Conservation (phyloP, 2,113 vertebrate genomes). For the Chamaea fasciata region DNA sequence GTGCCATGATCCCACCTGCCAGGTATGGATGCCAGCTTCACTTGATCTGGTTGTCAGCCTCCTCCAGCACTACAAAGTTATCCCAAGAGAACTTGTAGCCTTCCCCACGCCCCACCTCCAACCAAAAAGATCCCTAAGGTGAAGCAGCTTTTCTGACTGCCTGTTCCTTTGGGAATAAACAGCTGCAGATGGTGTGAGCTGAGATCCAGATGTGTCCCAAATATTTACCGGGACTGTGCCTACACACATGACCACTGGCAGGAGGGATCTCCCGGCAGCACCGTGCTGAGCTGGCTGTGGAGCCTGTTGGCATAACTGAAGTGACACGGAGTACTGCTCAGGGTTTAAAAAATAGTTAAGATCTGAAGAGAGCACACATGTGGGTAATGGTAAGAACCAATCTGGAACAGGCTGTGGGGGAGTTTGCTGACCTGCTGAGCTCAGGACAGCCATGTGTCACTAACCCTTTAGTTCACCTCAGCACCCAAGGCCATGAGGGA, state of each 20-base stretch:
- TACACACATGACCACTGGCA: not conserved
- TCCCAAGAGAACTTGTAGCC: rapidly evolving
- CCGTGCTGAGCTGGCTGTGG: not conserved
- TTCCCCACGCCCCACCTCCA: not conserved
- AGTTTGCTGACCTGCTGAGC: not conserved
- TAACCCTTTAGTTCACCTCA: not conserved
- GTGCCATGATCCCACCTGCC: not conserved
- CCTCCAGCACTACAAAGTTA: not conserved
- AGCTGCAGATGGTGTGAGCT: not conserved
- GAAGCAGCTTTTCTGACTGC: not conserved
- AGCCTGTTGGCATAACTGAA: not conserved
- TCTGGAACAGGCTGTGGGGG: not conserved
- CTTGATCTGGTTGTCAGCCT: not conserved
- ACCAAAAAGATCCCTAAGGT: not conserved
- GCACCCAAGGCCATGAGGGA: not conserved
- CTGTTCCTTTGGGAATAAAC: not conserved
- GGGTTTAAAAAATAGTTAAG: not conserved
- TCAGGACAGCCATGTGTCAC: not conserved
- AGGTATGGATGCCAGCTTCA: rapidly evolving
- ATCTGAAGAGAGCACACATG: not conserved
- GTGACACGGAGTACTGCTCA: not conserved
- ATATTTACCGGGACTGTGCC: not conserved
- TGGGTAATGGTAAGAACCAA: not conserved
- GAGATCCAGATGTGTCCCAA: not conserved
- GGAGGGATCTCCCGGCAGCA: not conserved